Base-by-base conservation (phyloP, 2,797 vertebrate genomes). In the Pyrocephalus nanus region DNA sequence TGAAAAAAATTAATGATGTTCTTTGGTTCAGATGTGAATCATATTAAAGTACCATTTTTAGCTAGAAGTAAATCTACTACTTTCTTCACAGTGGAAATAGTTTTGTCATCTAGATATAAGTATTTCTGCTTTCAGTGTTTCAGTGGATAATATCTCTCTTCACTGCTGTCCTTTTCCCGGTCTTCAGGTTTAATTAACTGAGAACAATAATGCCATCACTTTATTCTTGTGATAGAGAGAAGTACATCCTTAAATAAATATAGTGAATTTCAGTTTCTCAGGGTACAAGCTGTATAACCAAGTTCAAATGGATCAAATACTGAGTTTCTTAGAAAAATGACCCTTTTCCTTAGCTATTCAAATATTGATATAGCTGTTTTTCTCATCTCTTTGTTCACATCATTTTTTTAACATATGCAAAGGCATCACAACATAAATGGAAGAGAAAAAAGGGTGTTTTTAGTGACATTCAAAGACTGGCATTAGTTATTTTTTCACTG, bases 131-230 rank as follows among this genome's bases (percentile, higher is more conserved):
- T 90, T 61, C 18, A 12, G 15, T 83, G 36, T 73, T 82, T 89
- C 62, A 47, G 60, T 65, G 43, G 69, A 43, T 82, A 79, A 30
- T 43, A 32, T 51, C 40, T 64, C 9, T 84, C 48, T 90, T 86
- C 5, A 2, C 48, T 75, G 70, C 60, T 91, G 79, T 64, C 72
- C 67, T 93, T 92, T 95, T 62, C 86, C 74, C 55, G 82, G 45
- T 77, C 76, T 81, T 74, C 58, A 82, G 38, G n/a, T 90, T 93
- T 82, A 82, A 75, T 86, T 96, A 96, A 72, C 67, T 80, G 82
- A 65, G 64, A 88, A 82, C 45, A 84, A n/a, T 77, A 88, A 66
- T 79, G 32, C 48, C 18, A 38, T 60, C 29, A 19, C 19, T 92
- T 85, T 92, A 66, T 93, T 73, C 20, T 85, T 4, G 13, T 40